These are phyloP conservation scores for Xiphophorus couchianus DNA, from an alignment of 2,113 vertebrate genomes.

Conservation along the genomic window DNA sequence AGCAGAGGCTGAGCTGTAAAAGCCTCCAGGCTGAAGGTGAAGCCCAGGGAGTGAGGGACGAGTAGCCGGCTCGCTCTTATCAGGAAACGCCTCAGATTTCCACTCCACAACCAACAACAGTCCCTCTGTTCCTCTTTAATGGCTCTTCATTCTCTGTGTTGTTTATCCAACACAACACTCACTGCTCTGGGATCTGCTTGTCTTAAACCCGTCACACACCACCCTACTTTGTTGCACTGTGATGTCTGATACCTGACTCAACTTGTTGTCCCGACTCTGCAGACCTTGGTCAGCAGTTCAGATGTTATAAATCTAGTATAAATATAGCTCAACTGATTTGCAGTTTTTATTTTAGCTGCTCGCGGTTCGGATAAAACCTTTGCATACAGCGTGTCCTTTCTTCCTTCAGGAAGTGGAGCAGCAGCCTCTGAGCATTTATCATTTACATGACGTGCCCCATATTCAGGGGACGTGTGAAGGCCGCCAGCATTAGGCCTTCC, in stretches of 20 bases:
- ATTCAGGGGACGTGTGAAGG: constrained; percentile 54
- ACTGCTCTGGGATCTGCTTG: constrained; percentile 20
- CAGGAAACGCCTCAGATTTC: constrained; percentile 40
- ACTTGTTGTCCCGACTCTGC: constrained; percentile 1
- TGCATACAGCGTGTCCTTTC: constrained; percentile 51
- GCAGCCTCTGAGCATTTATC: constrained; percentile 73
- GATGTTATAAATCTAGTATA: constrained; percentile 22
- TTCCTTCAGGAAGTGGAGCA: constrained; percentile 63
- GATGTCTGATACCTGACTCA: constrained; percentile 3
- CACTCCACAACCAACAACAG: constrained; percentile 36
- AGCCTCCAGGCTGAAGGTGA: constrained; percentile 33
- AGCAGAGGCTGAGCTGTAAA: constrained; percentile 12
- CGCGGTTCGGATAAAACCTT: constrained; percentile 35
- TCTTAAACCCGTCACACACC: constrained; percentile 17
- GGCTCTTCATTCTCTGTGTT: constrained; percentile 36
- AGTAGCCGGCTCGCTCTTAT: constrained; percentile 49
- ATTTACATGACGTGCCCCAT: constrained; percentile 72
- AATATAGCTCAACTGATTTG: constrained; percentile 32
- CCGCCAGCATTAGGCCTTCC: constrained; percentile 31
- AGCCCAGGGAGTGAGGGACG: constrained; percentile 25
- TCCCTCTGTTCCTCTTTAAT: constrained; percentile 46
- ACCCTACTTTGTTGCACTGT: background rate
- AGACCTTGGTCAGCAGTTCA: constrained; percentile 45
- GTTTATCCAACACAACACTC: constrained; percentile 44
- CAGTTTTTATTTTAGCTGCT: constrained; percentile 20